phyloP scores from a whole-genome alignment of 2,113 vertebrate species.

The Xiphophorus maculatus region DNA sequence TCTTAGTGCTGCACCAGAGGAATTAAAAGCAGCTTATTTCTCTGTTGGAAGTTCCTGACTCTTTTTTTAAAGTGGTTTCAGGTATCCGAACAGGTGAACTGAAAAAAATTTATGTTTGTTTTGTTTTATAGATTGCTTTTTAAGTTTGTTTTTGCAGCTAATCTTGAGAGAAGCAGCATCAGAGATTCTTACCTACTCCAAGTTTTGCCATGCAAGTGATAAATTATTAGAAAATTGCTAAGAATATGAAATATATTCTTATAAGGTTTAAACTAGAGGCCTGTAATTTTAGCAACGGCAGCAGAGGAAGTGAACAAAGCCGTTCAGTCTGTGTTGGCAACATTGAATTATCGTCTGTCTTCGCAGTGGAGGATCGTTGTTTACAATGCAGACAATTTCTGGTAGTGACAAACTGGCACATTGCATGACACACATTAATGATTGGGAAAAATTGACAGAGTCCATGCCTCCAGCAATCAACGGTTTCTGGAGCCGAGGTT shows the following conservation, averaged over 20 bases:
- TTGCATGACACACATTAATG: too few relatives aligned
- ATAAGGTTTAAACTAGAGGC: too few relatives aligned
- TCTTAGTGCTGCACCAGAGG: background rate
- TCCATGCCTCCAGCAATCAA: too few relatives aligned
- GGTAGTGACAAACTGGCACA: too few relatives aligned
- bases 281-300: too few relatives aligned
- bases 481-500: too few relatives aligned
- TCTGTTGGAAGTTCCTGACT: background rate
- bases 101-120: background rate
- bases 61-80: background rate
- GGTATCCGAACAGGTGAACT: background rate
- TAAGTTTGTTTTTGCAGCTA: background rate
- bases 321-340: too few relatives aligned
- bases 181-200: background rate
- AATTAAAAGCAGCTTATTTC: slow-evolving; percentile 23
- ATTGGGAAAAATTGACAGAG: too few relatives aligned
- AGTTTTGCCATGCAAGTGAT: background rate
- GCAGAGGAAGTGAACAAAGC: too few relatives aligned
- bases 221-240: background rate
- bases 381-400: too few relatives aligned
- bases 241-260: background rate
- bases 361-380: too few relatives aligned
- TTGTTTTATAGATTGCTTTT: background rate
- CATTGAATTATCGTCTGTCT: too few relatives aligned
- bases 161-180: background rate